phyloP scores from a whole-genome alignment of 2,797 vertebrate species.

The Danio kyathit region DNA sequence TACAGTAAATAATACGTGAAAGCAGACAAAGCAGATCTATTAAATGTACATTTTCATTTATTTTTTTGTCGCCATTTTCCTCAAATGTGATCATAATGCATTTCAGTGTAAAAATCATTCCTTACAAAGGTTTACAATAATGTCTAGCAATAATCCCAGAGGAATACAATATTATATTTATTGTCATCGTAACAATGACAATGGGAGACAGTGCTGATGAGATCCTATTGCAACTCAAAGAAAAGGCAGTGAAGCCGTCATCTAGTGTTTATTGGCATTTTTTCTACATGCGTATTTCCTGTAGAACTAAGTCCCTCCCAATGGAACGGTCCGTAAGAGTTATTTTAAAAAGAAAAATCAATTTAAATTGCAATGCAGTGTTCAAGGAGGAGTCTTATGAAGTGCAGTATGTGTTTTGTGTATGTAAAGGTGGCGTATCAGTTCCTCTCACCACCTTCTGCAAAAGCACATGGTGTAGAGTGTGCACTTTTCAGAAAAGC shows the following conservation, averaged over 20 bases:
- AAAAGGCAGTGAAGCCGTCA: slow-evolving; percentile 79
- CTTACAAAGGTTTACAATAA: slow-evolving; percentile 89
- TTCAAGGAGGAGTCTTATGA: slow-evolving; percentile 51
- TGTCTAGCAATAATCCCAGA: slow-evolving; percentile 86
- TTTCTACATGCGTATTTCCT: slow-evolving; percentile 71
- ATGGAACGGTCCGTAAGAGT: slow-evolving; percentile 64
- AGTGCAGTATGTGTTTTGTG: slow-evolving; percentile 63
- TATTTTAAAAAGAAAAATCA: slow-evolving; percentile 3
- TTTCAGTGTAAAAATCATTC: slow-evolving; percentile 87
- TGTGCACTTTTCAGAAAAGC: slow-evolving; percentile 69
- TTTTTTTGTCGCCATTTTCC: slow-evolving; percentile 65
- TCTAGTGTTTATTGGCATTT: slow-evolving; percentile 63
- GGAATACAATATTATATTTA: slow-evolving; percentile 86
- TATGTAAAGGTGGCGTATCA: slow-evolving; percentile 61
- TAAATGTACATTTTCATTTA: slow-evolving; percentile 71
- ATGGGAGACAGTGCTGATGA: slow-evolving; percentile 84
- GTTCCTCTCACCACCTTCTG: slow-evolving; percentile 19
- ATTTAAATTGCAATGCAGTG: slow-evolving; percentile 26
- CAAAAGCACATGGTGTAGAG: slow-evolving; percentile 56
- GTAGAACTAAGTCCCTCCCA: slow-evolving; percentile 51
- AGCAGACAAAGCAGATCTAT: slow-evolving; percentile 72
- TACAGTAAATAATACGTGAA: slow-evolving; percentile 45
- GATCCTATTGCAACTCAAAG: slow-evolving; percentile 76
- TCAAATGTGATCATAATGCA: slow-evolving; percentile 81
- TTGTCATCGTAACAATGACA: slow-evolving; percentile 86